Evolutionary conservation across 2,113 vertebrate species (phyloP).

Genomic region (Eupsittula cactorum): DNA sequence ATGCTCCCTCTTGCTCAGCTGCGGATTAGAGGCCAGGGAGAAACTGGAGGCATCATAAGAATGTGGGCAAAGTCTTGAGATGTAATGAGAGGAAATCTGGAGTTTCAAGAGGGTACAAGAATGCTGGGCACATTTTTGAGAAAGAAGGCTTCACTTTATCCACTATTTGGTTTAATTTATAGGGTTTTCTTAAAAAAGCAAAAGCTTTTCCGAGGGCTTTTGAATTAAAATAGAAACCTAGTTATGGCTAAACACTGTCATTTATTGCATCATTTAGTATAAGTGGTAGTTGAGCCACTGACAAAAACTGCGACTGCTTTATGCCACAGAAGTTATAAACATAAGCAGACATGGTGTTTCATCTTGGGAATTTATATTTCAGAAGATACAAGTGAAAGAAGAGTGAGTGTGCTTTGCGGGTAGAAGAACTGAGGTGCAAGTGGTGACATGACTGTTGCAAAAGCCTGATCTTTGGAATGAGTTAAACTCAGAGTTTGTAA

Average conservation of each 20-base stretch:
- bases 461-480: not conserved
- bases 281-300: not conserved
- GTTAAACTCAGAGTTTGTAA: not conserved
- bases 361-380: not conserved
- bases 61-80: not conserved
- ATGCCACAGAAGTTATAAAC: not conserved
- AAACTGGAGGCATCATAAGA: not conserved
- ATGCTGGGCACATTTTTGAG: not conserved
- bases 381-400: not conserved
- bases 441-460: not conserved
- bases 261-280: not conserved
- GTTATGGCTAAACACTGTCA: conserved; percentile 14
- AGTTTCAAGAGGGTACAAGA: not conserved
- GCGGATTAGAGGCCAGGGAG: not conserved
- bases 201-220: not conserved
- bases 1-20: not conserved
- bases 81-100: not conserved
- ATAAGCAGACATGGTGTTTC: not conserved
- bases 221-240: conserved; percentile 22
- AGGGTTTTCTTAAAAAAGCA: not conserved
- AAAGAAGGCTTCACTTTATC: not conserved
- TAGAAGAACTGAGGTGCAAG: not conserved
- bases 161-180: not conserved
- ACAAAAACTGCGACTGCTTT: not conserved
- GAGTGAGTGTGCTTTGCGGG: not conserved